Evolutionary conservation across 2,797 vertebrate genomes (phyloP), one percentile per base, ranked within the genome.

Genomic region (Percopsis omiscomaycus): DNA sequence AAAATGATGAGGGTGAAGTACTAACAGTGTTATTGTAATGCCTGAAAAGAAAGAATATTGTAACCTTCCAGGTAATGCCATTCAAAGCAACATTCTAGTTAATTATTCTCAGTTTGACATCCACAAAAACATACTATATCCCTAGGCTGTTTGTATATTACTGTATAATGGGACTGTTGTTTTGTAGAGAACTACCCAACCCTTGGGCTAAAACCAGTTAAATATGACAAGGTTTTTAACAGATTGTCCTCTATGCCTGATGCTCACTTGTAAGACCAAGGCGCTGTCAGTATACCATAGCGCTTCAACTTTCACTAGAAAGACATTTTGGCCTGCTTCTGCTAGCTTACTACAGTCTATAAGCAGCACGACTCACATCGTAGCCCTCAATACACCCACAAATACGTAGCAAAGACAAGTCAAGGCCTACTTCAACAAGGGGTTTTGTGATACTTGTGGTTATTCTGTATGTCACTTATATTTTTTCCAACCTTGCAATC

Each of bases 211-310:
- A 76, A 55, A 56, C 61, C 32, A 54, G 69, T 61, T 47, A 59
- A 65, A 68, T 50, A 46, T 60, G 66, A 64, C 55, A 64, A 37
- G 44, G 15, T 67, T 52, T 46, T 61, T 71, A 75, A 69, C 29
- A 22, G 58, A 49, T 49, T 53, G 48, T 48, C 48, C 54, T 55
- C 42, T 55, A 13, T 53, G 10, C 3, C 30, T 45, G 12, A 15
- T 12, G 4, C 46, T 54, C 37, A 61, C 29, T 28, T 48, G 27
- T 28, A 49, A 37, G 55, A 11, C 58, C 42, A n/a, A 30, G 32
- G 64, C 64, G 44, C 48, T 13, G 28, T 61, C 53, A 64, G 61
- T 49, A 45, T 49, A 73, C 44, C 37, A 11, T 60, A 3, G 64
- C 12, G 30, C 54, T 52, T 61, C 10, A 68, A 60, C 53, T 22